Evolutionary conservation across 2,797 vertebrate species (phyloP), one percentile per base, ranked within the genome.

Genomic region (Rhinogobio ventralis): DNA sequence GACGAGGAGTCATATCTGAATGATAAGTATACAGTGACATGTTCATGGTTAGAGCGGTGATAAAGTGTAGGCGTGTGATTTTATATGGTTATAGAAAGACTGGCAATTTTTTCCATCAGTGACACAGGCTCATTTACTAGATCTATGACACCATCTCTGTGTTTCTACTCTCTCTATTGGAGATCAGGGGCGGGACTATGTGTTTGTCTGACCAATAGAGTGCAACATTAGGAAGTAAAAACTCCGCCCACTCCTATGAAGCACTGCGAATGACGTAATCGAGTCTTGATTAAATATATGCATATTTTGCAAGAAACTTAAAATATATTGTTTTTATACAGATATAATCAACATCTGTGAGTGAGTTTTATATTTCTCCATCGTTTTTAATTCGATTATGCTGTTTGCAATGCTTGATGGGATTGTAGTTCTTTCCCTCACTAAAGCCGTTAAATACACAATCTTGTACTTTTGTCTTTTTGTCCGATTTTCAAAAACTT

Each of bases 21-120:
- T 72, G n/a, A 72, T 30, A 60, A 60, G 46, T 8, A 60, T 36
- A 64, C 45, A 25, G 78, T 68, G 78, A 80, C 78, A 79, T 79
- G 46, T 53, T 30, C 78, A 33, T 36, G 78, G 62, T 68, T 36
- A 49, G 17, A 79, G 57, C 1, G 39, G 15, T 79, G 76, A 78
- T 78, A 23, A 46, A 66, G 42, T 46, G 39, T 30, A 46, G 76
- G 46, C 19, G 25, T 78, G 39, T 64, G 39, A 64, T 64, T 64
- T 79, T 79, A 78, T 30, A 30, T 64, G n/a, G 33, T 60, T 42
- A 60, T 25, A 60, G 33, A 60, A 77, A 28, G 75, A 28, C 55
- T 9, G 15, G 9, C 39, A 78, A 19, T 64, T 9, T 46, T 25
- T 78, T 30, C 20, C 39, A 28, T 78, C 57, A 64, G 25, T 78